A percentile compares a stretch with the other conserved stretches of the same genome.
phyloP scores from a whole-genome alignment of 2,113 vertebrate species.

The Oxygymnocypris stewartii region DNA sequence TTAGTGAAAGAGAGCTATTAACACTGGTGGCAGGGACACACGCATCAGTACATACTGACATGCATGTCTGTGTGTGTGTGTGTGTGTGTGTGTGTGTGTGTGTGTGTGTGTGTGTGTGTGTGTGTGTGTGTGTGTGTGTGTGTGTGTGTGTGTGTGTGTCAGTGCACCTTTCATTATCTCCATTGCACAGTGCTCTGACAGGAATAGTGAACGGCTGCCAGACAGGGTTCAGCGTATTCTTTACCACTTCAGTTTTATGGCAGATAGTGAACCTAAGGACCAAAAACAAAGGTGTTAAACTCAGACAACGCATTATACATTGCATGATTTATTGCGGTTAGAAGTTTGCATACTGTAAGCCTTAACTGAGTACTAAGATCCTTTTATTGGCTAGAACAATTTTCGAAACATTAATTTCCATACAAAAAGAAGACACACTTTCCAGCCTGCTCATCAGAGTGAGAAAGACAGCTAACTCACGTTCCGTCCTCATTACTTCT shows the following conservation, averaged over 20 bases:
- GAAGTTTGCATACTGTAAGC: neutral
- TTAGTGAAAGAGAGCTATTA: no score
- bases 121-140: no score
- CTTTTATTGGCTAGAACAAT: neutral
- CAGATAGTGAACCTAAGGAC: slow-evolving; percentile 76
- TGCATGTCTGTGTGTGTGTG: neutral
- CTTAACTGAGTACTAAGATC: neutral
- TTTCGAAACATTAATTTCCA: neutral
- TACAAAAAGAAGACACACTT: neutral
- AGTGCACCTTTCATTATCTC: slow-evolving; percentile 86
- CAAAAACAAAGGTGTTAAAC: slow-evolving; percentile 41
- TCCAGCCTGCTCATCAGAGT: no score
- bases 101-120: no score
- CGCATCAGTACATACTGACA: slow-evolving; percentile 8
- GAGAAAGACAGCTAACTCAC: slow-evolving; percentile 72
- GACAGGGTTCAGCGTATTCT: slow-evolving; percentile 87
- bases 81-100: no score
- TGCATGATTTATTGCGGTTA: neutral
- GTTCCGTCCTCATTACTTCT: slow-evolving; percentile 92
- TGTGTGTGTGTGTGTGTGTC: no score
- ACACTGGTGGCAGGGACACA: no score
- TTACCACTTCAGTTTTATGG: slow-evolving; percentile 79
- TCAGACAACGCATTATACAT: neutral
- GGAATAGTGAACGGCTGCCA: slow-evolving; percentile 91
- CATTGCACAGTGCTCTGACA: slow-evolving; percentile 89